A percentile compares a stretch with the other conserved stretches of the same genome.
phyloP scores from a whole-genome alignment of 1,140 invertebrate genomes.

The Drosophila truncata region DNA sequence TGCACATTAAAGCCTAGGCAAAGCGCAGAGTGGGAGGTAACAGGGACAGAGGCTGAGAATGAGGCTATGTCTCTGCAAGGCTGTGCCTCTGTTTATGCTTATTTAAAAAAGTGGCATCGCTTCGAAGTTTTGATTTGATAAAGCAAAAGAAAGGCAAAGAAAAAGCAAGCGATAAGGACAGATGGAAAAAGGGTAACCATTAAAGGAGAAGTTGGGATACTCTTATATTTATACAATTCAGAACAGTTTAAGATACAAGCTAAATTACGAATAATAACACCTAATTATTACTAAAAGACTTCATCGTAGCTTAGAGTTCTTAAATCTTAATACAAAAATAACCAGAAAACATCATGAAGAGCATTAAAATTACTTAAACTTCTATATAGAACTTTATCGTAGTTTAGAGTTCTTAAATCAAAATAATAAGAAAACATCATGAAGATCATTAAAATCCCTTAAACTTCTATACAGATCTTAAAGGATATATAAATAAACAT shows the following conservation, averaged over 20 bases:
- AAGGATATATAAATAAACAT: background rate
- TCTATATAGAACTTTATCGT: too few species aligned
- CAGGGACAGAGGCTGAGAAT: background rate
- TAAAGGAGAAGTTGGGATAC: background rate
- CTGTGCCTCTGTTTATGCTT: constrained; percentile 70
- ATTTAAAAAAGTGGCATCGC: constrained; percentile 79
- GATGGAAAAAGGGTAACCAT: background rate
- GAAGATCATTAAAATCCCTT: too few species aligned
- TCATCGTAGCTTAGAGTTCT: background rate
- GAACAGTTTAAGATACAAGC: background rate
- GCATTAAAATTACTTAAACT: too few species aligned
- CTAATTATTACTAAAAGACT: too few species aligned
- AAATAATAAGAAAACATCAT: too few species aligned
- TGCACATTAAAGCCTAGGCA: constrained; percentile 65
- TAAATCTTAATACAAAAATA: background rate
- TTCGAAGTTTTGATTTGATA: constrained; percentile 80
- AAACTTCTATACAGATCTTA: too few species aligned
- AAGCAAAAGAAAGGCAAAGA: constrained; percentile 59
- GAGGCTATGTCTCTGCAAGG: constrained; percentile 5
- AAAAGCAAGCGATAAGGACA: constrained; percentile 53
- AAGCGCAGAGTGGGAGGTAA: background rate
- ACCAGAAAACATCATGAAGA: background rate
- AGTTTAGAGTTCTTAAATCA: background rate
- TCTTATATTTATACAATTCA: background rate
- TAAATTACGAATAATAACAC: too few species aligned